Conservation (phyloP, 2,113 vertebrate genomes). For the Cochlearius cochlearius region DNA sequence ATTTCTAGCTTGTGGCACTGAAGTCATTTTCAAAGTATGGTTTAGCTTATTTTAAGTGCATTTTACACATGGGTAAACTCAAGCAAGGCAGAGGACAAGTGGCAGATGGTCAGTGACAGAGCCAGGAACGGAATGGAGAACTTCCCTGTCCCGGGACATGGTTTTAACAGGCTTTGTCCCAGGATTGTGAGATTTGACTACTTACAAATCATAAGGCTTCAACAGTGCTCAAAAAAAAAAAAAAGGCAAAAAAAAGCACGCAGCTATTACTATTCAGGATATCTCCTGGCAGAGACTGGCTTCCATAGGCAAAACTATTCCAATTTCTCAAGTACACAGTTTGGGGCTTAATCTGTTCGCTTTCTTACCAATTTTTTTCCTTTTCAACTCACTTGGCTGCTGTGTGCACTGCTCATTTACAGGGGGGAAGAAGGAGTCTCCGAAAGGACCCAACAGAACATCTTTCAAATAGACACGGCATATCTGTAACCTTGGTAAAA, state of each 20-base stretch:
- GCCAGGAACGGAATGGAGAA: not conserved
- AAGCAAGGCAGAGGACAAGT: slow-evolving; percentile 23
- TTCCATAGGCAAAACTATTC: not conserved
- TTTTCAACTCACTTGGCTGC: not conserved
- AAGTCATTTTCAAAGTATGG: not conserved
- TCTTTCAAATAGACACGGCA: not conserved
- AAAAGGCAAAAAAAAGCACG: too few relatives aligned
- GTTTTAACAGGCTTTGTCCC: not conserved
- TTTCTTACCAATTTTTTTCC: not conserved
- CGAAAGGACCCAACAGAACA: not conserved
- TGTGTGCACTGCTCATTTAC: not conserved
- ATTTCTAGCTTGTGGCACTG: slow-evolving; percentile 28
- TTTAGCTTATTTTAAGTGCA: slow-evolving; percentile 34
- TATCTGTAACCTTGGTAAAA: slow-evolving; percentile 13
- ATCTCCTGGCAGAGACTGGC: not conserved
- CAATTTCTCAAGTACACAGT: not conserved
- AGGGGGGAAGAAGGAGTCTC: not conserved
- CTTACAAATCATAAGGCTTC: not conserved
- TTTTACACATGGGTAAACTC: slow-evolving; percentile 5
- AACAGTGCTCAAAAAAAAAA: not conserved
- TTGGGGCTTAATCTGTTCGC: not conserved
- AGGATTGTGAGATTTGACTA: not conserved
- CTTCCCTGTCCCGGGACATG: not conserved
- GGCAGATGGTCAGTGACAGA: slow-evolving; percentile 43
- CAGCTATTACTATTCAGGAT: not conserved